These are phyloP conservation scores for Oryzias celebensis DNA, from an alignment of 2,113 vertebrate species.

Conservation along the genomic window DNA sequence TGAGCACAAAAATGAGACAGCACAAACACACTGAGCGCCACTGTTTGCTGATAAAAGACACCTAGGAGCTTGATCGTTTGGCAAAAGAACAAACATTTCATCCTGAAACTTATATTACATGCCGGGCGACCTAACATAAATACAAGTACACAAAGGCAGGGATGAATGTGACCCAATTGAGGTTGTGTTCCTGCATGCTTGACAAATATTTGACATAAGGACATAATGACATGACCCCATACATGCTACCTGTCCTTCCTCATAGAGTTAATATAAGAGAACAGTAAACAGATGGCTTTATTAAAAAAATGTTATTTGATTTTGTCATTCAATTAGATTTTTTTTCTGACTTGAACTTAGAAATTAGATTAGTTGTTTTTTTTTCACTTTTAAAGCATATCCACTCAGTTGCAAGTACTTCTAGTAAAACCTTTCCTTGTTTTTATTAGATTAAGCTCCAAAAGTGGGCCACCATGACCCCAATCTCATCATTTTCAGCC, in stretches of 20 bases:
- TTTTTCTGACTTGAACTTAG: too few species aligned
- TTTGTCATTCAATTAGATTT: too few species aligned
- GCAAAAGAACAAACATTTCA: slow-evolving; percentile 6
- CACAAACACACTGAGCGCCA: slow-evolving; percentile 19
- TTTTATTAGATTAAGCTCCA: too few species aligned
- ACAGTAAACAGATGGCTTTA: slow-evolving; percentile 17
- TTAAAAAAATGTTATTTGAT: background rate
- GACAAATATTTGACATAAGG: slow-evolving; percentile 37
- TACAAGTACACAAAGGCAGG: slow-evolving; percentile 14
- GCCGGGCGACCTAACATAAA: slow-evolving; percentile 14
- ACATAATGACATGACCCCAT: slow-evolving; percentile 12
- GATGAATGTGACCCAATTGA: slow-evolving; percentile 3
- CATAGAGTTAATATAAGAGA: slow-evolving; percentile 25
- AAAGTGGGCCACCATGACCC: background rate
- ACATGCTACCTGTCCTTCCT: slow-evolving; percentile 33
- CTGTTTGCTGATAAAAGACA: slow-evolving; percentile 16
- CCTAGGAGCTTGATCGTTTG: slow-evolving; percentile 18
- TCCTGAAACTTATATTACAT: background rate
- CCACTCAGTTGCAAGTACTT: too few species aligned
- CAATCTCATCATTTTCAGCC: slow-evolving; percentile 2
- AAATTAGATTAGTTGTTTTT: too few species aligned
- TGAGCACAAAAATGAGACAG: slow-evolving; percentile 42
- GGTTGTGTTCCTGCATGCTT: slow-evolving; percentile 11
- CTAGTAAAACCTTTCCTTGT: too few species aligned
- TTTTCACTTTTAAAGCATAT: too few species aligned